Evolutionary conservation across 2,888 invertebrate species (phyloP), one percentile per base, ranked within the genome.

Genomic region (Colostygia pectinataria): DNA sequence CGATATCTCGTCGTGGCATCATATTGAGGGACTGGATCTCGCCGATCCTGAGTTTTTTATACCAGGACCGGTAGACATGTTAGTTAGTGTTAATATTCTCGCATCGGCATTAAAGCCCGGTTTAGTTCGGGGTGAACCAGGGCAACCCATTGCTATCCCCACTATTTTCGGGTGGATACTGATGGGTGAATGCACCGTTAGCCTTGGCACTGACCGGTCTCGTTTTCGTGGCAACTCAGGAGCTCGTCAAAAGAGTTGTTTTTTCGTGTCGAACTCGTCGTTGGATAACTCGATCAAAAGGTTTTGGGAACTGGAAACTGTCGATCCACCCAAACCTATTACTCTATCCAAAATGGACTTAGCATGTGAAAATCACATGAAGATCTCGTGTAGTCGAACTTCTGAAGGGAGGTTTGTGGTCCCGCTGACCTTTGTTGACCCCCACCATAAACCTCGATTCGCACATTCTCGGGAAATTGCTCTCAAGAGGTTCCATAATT

Each of bases 281-380:
- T 34, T 23, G 28, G 45, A 37, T 51, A 40, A 38, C 41, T 47
- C 37, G 38, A 28, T 20, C 37, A 38, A 18, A 18, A 18, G 18
- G 18, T 18, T 2, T 18, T 18, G 18, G 18, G 18, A 18, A 18
- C 18, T 18, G 18, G 18, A 18, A 18, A 18, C 18, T 18, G 18
- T 18, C n/a, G 23, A 23, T 7, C 23, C 23, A 7, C 7, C 23
- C 23, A 23, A 23, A 23, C 7, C 27, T 27, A 4, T 27, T 8
- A 5, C 1, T 27, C 7, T 9, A 7, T 9, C 9, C 3, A 27
- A 3, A 13, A 14, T 6, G 14, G 32, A 14, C 1, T 29, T 32
- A n/a, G 32, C 32, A n/a, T 15, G 15, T 12, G 8, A 14, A 23
- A 23, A n/a, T n/a, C n/a, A 23, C 23, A 23, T 23, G 23, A 7